Percentiles rank a stretch among this genome's conserved stretches.
These are phyloP conservation scores for Cryptosula pallasiana DNA, from an alignment of 2,888 invertebrate species.

Conservation along the genomic window DNA sequence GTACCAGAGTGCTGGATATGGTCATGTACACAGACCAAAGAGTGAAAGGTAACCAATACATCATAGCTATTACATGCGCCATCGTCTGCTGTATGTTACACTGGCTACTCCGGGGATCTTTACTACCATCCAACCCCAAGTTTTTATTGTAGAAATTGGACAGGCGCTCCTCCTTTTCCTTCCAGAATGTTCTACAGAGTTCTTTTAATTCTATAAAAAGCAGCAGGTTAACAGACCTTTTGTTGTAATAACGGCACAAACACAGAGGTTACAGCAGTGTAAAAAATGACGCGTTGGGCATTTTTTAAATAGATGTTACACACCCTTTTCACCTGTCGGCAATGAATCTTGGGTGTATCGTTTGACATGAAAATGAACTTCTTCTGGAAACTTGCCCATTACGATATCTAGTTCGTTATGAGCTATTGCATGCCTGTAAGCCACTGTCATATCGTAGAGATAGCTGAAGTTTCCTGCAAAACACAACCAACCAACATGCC, in stretches of 20 bases:
- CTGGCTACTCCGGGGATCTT: not conserved
- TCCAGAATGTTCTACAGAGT: slow-evolving; percentile 40
- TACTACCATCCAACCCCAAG: slow-evolving; percentile 20
- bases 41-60: not conserved
- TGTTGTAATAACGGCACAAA: not conserved
- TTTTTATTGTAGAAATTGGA: slow-evolving; percentile 33
- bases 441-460: slow-evolving; percentile 81
- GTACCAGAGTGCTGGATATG: not conserved
- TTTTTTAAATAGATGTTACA: too few relatives aligned
- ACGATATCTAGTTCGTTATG: slow-evolving; percentile 70
- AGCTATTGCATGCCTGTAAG: slow-evolving; percentile 70
- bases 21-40: not conserved
- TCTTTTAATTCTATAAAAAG: not conserved
- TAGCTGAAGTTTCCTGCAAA: slow-evolving; percentile 53
- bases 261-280: not conserved
- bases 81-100: not conserved
- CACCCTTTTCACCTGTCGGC: slow-evolving; percentile 32
- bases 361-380: slow-evolving; percentile 72
- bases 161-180: slow-evolving; percentile 50
- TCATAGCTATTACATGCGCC: not conserved
- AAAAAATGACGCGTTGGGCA: not conserved
- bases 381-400: slow-evolving; percentile 66
- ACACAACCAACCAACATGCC: not conserved
- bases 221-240: not conserved
- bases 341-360: slow-evolving; percentile 36